A percentile compares a stretch with the other conserved stretches of the same genome.
Evolutionary conservation across 2,888 invertebrate genomes (phyloP).

Genomic region (Gandaritis pyraliata): DNA sequence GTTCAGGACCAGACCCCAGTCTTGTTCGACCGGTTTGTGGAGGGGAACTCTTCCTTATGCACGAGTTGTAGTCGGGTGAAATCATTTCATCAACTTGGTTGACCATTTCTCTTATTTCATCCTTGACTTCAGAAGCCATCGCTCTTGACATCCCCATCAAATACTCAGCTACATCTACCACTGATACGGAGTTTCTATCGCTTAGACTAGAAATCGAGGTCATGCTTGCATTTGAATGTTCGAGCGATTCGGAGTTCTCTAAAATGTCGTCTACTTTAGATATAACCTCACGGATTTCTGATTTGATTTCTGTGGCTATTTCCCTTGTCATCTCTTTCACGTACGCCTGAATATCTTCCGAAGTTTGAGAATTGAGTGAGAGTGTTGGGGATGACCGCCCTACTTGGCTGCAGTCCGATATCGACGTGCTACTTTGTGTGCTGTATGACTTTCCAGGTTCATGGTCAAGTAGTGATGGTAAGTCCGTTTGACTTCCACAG

Average conservation of each 20-base stretch:
- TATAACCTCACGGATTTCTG: slow-evolving; percentile 92
- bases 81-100: slow-evolving; percentile 89
- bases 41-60: slow-evolving; percentile 75
- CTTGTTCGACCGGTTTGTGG: slow-evolving; percentile 73
- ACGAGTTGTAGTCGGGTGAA: slow-evolving; percentile 73
- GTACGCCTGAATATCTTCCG: slow-evolving; percentile 89
- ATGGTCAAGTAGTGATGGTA: slow-evolving; percentile 86
- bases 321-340: slow-evolving; percentile 91
- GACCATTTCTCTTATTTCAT: slow-evolving; percentile 89
- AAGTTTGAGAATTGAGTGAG: slow-evolving; percentile 80
- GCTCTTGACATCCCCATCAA: slow-evolving; percentile 90
- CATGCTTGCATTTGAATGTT: slow-evolving; percentile 78
- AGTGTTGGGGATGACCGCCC: slow-evolving; percentile 83
- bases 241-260: slow-evolving; percentile 87
- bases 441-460: slow-evolving; percentile 74
- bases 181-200: slow-evolving; percentile 88
- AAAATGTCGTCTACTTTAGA: slow-evolving; percentile 91
- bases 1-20: slow-evolving; percentile 75
- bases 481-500: slow-evolving; percentile 90
- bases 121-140: slow-evolving; percentile 92
- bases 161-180: slow-evolving; percentile 90
- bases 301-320: slow-evolving; percentile 91
- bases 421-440: slow-evolving; percentile 77
- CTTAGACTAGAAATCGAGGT: slow-evolving; percentile 85
- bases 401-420: slow-evolving; percentile 82